Conservation (phyloP, 2,888 invertebrate species). For the Amphipyra berbera region DNA sequence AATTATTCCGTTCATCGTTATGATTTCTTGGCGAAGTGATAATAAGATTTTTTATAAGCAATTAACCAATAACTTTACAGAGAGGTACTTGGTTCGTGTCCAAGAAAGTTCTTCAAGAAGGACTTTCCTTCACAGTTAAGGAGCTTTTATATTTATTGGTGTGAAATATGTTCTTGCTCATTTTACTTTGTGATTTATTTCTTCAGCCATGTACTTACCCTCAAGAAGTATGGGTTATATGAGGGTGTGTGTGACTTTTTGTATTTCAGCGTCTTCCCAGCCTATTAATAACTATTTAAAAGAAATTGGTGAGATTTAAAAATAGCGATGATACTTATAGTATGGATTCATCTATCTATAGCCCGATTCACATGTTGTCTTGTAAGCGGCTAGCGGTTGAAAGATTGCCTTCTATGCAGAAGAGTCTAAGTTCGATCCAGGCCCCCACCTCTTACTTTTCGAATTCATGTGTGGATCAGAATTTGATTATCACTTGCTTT, state of each 20-base stretch:
- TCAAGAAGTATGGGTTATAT: background rate
- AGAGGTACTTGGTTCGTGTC: slow-evolving; percentile 27
- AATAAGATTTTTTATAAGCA: slow-evolving; percentile 39
- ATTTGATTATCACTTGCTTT: too few relatives aligned
- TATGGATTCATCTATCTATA: too few relatives aligned
- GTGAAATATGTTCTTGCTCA: slow-evolving; percentile 13
- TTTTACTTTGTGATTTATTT: slow-evolving; percentile 19
- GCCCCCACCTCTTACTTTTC: too few relatives aligned
- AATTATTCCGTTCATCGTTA: slow-evolving; percentile 9
- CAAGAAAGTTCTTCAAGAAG: slow-evolving; percentile 28
- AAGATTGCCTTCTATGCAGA: too few relatives aligned
- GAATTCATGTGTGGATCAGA: too few relatives aligned
- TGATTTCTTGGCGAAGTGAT: slow-evolving; percentile 23
- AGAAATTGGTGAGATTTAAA: too few relatives aligned
- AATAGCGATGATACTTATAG: too few relatives aligned
- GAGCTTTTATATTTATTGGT: slow-evolving; percentile 18
- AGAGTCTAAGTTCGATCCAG: too few relatives aligned
- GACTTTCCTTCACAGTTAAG: slow-evolving; percentile 1
- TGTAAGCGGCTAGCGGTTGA: too few relatives aligned
- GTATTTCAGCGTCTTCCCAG: too few relatives aligned
- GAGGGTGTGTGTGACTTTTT: background rate
- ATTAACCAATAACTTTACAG: slow-evolving; percentile 41
- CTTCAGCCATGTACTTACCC: background rate
- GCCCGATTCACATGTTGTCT: too few relatives aligned
- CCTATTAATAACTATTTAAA: too few relatives aligned